Evolutionary conservation across 1,140 invertebrate species (phyloP), one percentile per base, ranked within the genome.

Genomic region (Patella vulgata): DNA sequence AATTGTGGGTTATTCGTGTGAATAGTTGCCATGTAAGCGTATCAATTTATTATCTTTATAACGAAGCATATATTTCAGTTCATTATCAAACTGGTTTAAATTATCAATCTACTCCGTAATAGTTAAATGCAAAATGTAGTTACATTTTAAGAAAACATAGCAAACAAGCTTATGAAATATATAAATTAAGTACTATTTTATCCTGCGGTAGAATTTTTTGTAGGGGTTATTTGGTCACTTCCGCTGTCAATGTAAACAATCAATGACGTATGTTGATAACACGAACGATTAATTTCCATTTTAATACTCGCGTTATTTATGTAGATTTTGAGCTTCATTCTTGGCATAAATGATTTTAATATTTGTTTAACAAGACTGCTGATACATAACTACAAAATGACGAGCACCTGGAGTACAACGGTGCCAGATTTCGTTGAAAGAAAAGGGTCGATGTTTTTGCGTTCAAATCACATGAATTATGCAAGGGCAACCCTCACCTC

Each of bases 401-500:
- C 63, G 51, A 54, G 40, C 43, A 30, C 43, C 12, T 31, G 51
- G 28, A 44, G 57, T 11, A 59, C 59, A 39, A 60, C 56, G 8
- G 43, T 50, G 30, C 51, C 66, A 12, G 69, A 70, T 66, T 66
- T 60, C 57, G 65, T 58, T 14, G 80, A 82, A 53, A 63, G 75
- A 59, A 81, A 80, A 66, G 82, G 82, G 3, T 77, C 79, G 2
- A 66, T 82, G 17, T 76, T 73, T 51, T 63, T 83, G 27, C 63
- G 80, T 28, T 78, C 78, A 36, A 63, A 81, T 70, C 75, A 82
- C 46, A 81, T 81, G 79, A 82, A 83, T 60, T 83, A 83, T 72
- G 77, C 77, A 46, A 67, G 80, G 55, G 79, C 78, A 9, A 78
- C 77, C 21, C 58, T 82, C 23, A 80, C 73, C 65, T 81, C 80